Percentiles rank a stretch among this genome's conserved stretches.
These are phyloP conservation scores for Palloptera scutellata DNA, from an alignment of 2,888 invertebrate species.

Conservation along the genomic window DNA sequence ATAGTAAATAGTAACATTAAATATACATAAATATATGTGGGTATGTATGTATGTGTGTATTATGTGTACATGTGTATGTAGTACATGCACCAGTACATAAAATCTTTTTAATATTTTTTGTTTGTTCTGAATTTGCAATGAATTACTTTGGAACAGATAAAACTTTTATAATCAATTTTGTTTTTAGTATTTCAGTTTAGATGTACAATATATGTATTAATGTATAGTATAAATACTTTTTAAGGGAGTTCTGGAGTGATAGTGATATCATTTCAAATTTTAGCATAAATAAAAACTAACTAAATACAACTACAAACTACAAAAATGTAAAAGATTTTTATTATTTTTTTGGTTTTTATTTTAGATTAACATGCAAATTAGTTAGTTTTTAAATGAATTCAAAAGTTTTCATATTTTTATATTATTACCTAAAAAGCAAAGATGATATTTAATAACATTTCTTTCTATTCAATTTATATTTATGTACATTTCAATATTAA, in stretches of 20 bases:
- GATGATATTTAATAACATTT: not conserved
- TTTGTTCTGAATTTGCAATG: no score
- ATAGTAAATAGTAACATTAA: no score
- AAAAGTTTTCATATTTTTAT: not conserved
- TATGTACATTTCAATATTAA: constrained; percentile 20
- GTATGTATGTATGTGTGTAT: no score
- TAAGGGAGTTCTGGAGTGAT: not conserved
- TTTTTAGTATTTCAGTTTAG: not conserved
- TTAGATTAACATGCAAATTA: no score
- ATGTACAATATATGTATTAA: not conserved
- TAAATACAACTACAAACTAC: constrained; percentile 23
- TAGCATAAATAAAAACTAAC: constrained; percentile 21
- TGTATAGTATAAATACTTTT: not conserved
- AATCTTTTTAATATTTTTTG: no score
- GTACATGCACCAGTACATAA: no score
- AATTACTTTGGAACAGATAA: not conserved
- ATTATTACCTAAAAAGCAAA: no score
- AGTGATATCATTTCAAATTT: not conserved
- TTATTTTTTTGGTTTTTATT: no score
- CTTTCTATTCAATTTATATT: constrained; percentile 19
- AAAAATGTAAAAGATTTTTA: not conserved
- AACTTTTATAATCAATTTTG: not conserved
- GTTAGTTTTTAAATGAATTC: no score
- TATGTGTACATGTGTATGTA: no score
- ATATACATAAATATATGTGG: no score